phyloP scores from a whole-genome alignment of 2,113 vertebrate genomes.

The Dendrocopos noguchii region DNA sequence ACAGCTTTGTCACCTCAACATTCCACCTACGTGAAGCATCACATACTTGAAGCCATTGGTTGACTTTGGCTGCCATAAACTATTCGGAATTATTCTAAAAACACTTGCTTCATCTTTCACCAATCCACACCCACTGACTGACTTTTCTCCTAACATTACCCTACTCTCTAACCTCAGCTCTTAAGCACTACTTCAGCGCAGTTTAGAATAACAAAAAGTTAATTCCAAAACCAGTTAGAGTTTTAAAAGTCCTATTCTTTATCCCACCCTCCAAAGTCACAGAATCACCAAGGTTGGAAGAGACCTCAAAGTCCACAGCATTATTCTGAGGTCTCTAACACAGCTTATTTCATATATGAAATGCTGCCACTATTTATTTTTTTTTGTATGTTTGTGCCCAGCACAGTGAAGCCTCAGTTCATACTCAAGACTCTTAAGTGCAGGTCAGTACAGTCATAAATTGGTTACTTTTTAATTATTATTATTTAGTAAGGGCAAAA shows the following conservation, averaged over 20 bases:
- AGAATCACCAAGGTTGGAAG: too few species aligned
- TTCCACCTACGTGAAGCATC: not conserved
- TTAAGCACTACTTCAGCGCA: not conserved
- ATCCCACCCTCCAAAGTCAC: not conserved
- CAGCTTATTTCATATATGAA: not conserved
- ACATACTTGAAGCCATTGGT: not conserved
- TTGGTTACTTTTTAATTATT: not conserved
- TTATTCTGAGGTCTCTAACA: not conserved
- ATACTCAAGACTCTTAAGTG: not conserved
- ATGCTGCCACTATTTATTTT: accelerated
- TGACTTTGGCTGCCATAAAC: not conserved
- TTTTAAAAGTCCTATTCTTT: not conserved
- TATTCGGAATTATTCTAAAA: not conserved
- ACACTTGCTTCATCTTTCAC: accelerated
- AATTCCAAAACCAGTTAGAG: not conserved
- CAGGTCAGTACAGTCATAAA: not conserved
- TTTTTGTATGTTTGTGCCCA: not conserved
- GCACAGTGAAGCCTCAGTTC: not conserved
- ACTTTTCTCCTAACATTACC: not conserved
- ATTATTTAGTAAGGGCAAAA: not conserved
- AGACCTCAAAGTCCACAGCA: not conserved
- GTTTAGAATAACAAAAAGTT: not conserved
- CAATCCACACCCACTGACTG: not conserved
- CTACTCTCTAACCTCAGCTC: not conserved
- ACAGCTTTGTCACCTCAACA: not conserved